phyloP scores from a whole-genome alignment of 2,113 vertebrate genomes.

The Trachemys scripta region DNA sequence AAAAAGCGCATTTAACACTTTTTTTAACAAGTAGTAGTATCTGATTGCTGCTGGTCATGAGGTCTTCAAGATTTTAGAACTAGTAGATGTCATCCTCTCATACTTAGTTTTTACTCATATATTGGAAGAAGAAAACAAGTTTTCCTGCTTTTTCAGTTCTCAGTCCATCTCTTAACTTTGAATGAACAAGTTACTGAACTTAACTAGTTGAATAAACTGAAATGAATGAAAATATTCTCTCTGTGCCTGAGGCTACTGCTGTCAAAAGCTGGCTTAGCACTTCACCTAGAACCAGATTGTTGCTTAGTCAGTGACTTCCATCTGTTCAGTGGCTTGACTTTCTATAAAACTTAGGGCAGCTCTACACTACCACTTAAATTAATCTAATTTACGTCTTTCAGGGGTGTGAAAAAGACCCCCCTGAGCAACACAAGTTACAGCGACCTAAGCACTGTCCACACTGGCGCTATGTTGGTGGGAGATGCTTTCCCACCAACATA shows the following conservation, averaged over 20 bases:
- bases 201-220: neutral
- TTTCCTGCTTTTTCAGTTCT: neutral
- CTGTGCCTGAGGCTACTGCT: neutral
- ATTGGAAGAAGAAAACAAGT: neutral
- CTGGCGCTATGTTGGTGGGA: too few relatives aligned
- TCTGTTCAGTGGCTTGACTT: neutral
- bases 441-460: too few relatives aligned
- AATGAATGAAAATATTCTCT: neutral
- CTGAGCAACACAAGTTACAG: too few relatives aligned
- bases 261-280: neutral
- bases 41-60: neutral
- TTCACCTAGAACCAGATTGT: neutral
- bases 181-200: neutral
- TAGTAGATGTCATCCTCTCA: neutral
- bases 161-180: neutral
- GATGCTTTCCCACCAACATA: too few relatives aligned
- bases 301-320: neutral
- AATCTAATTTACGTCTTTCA: too few relatives aligned
- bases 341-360: neutral
- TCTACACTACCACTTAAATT: too few relatives aligned
- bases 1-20: too few relatives aligned
- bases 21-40: neutral
- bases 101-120: neutral
- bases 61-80: neutral
- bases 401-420: too few relatives aligned